Percentiles rank a stretch among this genome's conserved stretches.
These are phyloP conservation scores for Rissa tridactyla DNA, from an alignment of 2,113 vertebrate species.

Conservation along the genomic window DNA sequence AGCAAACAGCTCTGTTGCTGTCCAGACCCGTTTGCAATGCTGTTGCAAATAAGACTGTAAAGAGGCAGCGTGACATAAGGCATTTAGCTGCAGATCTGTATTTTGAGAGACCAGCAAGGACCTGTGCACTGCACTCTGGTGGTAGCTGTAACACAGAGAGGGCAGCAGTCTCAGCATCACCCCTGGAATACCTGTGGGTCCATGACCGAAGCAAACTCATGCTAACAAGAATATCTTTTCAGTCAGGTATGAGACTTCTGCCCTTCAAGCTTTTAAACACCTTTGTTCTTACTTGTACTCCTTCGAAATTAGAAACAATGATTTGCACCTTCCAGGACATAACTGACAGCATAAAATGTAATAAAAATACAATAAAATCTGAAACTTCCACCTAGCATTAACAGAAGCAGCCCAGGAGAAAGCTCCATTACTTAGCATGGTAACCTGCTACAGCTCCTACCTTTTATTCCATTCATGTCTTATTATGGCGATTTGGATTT, in stretches of 20 bases:
- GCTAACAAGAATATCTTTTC: rapidly evolving
- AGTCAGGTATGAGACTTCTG: neutral
- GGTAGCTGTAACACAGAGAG: no score
- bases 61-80: neutral
- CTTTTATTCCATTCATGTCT: neutral
- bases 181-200: neutral
- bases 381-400: neutral
- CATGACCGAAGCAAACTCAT: neutral
- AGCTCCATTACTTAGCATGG: neutral
- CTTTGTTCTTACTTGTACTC: neutral
- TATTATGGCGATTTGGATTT: neutral
- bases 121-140: no score
- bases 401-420: neutral
- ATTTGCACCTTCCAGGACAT: neutral
- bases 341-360: neutral
- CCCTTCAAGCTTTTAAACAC: neutral
- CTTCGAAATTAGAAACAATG: neutral
- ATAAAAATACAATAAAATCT: neutral
- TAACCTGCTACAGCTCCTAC: neutral
- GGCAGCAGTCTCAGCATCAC: neutral
- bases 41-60: neutral
- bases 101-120: neutral
- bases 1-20: neutral
- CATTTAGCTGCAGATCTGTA: neutral
- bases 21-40: neutral